Conservation (phyloP, 1,140 invertebrate species). For the Pseudomyrmex concolor region DNA sequence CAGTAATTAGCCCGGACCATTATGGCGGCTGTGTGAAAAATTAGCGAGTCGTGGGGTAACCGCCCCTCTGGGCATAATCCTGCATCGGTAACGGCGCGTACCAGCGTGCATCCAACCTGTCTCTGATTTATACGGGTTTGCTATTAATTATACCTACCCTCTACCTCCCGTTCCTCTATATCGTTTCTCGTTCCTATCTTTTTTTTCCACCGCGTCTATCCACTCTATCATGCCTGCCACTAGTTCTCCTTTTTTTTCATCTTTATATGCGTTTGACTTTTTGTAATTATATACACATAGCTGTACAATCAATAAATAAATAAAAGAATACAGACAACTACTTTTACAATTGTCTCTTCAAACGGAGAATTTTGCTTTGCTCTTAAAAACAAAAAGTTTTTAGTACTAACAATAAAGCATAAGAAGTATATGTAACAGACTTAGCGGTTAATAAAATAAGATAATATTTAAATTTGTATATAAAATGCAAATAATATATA, state of each 20-base stretch:
- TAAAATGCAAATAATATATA: not conserved
- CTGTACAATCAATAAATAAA: not conserved
- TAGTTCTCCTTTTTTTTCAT: constrained; percentile 37
- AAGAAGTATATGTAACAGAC: not conserved
- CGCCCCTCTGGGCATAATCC: constrained; percentile 83
- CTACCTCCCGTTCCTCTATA: constrained; percentile 17
- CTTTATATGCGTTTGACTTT: not conserved
- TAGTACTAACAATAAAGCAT: not conserved
- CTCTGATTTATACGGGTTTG: constrained; percentile 85
- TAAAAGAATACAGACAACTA: not conserved
- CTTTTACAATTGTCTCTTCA: not conserved
- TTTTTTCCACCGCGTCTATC: constrained; percentile 40
- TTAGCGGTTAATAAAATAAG: not conserved
- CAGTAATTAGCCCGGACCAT: constrained; percentile 85
- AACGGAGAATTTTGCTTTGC: not conserved
- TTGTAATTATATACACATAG: not conserved
- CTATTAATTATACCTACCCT: constrained; percentile 83
- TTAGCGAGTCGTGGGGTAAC: constrained; percentile 83
- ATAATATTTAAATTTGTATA: not conserved
- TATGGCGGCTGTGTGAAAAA: constrained; percentile 85
- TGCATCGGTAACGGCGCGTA: constrained; percentile 73
- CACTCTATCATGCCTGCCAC: constrained; percentile 10
- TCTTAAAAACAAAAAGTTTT: not conserved
- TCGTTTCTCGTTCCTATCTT: constrained; percentile 29
- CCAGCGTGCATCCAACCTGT: constrained; percentile 81